A percentile compares a stretch with the other conserved stretches of the same genome.
These are phyloP conservation scores for Pomatostomus ruficeps DNA, from an alignment of 2,113 vertebrate species.

Conservation along the genomic window DNA sequence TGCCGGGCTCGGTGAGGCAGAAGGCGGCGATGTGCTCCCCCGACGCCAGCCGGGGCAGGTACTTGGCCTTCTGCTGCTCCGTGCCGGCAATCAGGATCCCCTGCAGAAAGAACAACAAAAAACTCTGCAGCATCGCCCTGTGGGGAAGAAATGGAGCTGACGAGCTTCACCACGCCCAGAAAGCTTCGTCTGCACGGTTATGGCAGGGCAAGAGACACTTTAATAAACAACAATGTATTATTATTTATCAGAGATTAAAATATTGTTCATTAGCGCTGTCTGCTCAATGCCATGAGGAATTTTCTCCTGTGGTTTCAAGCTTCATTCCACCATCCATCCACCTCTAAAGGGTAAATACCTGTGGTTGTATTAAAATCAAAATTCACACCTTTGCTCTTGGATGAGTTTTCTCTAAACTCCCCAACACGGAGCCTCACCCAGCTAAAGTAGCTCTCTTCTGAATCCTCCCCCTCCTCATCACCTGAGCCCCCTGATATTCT, in stretches of 20 bases:
- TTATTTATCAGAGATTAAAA: not conserved
- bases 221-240: not conserved
- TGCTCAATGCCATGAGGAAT: not conserved
- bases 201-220: not conserved
- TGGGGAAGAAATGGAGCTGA: not conserved
- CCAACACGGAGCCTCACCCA: not conserved
- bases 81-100: conserved; percentile 90
- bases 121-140: not conserved
- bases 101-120: conserved; percentile 58
- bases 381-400: not conserved
- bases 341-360: not conserved
- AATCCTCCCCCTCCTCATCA: not conserved
- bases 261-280: not conserved
- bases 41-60: conserved; percentile 86
- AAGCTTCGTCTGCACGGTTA: not conserved
- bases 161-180: not conserved
- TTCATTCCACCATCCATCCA: not conserved
- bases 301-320: not conserved
- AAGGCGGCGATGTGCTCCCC: conserved; percentile 94
- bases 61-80: conserved; percentile 91
- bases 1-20: conserved; percentile 92
- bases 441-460: not conserved
- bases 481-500: not conserved
- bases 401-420: not conserved
- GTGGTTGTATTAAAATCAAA: not conserved